Evolutionary conservation across 2,888 invertebrate genomes (phyloP), one percentile per base, ranked within the genome.

Genomic region (Amphiduros pacificus): DNA sequence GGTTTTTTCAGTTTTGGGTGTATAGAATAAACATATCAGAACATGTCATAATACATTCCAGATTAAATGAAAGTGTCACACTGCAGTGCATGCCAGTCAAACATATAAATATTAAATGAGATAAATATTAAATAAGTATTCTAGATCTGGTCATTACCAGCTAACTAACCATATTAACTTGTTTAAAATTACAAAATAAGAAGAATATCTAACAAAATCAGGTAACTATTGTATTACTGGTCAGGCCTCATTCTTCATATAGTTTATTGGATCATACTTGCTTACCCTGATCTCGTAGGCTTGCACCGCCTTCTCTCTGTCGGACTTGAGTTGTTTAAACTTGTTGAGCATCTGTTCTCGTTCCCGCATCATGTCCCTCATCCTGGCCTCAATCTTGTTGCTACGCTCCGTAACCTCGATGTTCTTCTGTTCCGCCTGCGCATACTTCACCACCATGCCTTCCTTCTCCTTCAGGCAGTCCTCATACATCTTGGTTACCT

Each of bases 361-460:
- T 36, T 82, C 81, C 60, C 74, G 75, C 20, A 70, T 62, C 60
- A 71, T 65, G 14, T 82, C 81, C 57, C 71, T 71, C 32, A 79
- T 54, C 60, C 73, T 73, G 2, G 66, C 60, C 60, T 81, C 80
- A 2, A 73, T 61, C 58, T 75, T 73, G 53, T 77, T 74, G 51
- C 72, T 66, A 22, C 63, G 62, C 53, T 74, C 73, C 60, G 73
- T 70, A 32, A 71, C 62, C 56, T 81, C 79, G 6, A 81, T 72
- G 63, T 73, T 76, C 61, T 79, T 80, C 61, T 78, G 75, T 64
- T 82, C 82, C 2, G 79, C 77, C 65, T 77, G 76, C 4, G 82
- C 82, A 70, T 76, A 82, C 61, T 77, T 80, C 41, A 82, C 70
- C 26, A 81, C 81, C 77, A 80, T 81, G 14, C 72, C 68, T 40